Percentiles rank a stretch among this genome's conserved stretches.
Conservation (phyloP, 2,113 vertebrate species). For the Notarius lentiginosus region DNA sequence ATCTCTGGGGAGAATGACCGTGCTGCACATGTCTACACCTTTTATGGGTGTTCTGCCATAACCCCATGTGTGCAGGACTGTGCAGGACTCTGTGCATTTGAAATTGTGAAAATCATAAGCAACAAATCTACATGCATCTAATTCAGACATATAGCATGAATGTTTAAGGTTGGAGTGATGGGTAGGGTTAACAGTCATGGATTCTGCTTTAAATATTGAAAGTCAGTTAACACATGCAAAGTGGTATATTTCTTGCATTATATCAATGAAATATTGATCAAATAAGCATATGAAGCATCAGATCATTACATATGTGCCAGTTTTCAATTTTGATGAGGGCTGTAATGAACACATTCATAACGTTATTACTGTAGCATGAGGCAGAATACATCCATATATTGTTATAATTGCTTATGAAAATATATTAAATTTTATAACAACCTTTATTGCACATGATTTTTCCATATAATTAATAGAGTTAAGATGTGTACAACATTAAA, state of each 20-base stretch:
- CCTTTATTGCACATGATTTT: not conserved
- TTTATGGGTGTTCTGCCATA: constrained; percentile 70
- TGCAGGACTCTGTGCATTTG: not conserved
- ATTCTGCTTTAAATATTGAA: not conserved
- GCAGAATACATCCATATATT: not conserved
- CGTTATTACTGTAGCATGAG: not conserved
- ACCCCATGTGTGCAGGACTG: constrained; percentile 4
- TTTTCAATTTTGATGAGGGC: not conserved
- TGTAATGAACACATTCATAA: not conserved
- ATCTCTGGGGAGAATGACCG: constrained; percentile 70
- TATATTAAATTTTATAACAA: not conserved
- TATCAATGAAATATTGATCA: no score
- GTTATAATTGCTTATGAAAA: not conserved
- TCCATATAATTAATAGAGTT: not conserved
- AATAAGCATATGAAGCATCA: not conserved
- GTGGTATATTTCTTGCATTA: no score
- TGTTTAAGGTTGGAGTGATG: not conserved
- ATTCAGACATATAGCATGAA: not conserved
- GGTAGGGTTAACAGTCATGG: not conserved
- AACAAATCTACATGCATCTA: not conserved
- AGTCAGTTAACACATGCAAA: no score
- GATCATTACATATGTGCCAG: not conserved
- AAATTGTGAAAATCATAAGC: not conserved
- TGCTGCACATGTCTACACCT: constrained; percentile 68
- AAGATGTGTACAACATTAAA: not conserved